Evolutionary conservation across 2,888 invertebrate genomes (phyloP), one percentile per base, ranked within the genome.

Genomic region (Mimachlamys varia): DNA sequence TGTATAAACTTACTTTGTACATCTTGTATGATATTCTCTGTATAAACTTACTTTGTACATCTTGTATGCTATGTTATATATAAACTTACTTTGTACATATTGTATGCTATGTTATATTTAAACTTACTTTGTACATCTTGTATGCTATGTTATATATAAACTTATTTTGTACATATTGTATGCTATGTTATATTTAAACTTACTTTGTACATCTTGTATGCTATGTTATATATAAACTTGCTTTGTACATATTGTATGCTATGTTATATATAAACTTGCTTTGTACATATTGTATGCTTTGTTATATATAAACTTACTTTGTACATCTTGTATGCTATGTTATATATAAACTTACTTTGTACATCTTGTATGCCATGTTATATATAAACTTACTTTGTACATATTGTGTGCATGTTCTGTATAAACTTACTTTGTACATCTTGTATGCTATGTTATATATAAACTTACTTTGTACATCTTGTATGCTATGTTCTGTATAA

Each of bases 21-120:
- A 99, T 98, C 95, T 98, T 98, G 96, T 99, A 98, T 0, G 99
- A 99, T 93, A 99, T 98, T 88, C 96, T 96, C 97, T 99, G n/a
- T n/a, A n/a, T n/a, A n/a, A n/a, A n/a, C n/a, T n/a, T 94, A 96
- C 96, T 93, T 96, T 97, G 96, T 97, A 98, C 98, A 99, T 98
- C 95, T 98, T 98, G 96, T 99, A 98, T 0, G 99, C 99, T 93
- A 99, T 98, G 88, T 96, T 96, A n/a, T n/a, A n/a, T n/a, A n/a
- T n/a, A n/a, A n/a, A n/a, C n/a, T n/a, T 94, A 96, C 96, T 93
- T 96, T 97, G 96, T 97, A 98, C 98, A 99, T 98, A 95, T 98
- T 98, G 96, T 99, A 98, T 0, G 99, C 99, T 93, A 99, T 98
- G 88, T 96, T 96, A n/a, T n/a, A n/a, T n/a, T n/a, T n/a, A n/a